Conservation (phyloP, 2,888 invertebrate species). For the Xestia ashworthii region DNA sequence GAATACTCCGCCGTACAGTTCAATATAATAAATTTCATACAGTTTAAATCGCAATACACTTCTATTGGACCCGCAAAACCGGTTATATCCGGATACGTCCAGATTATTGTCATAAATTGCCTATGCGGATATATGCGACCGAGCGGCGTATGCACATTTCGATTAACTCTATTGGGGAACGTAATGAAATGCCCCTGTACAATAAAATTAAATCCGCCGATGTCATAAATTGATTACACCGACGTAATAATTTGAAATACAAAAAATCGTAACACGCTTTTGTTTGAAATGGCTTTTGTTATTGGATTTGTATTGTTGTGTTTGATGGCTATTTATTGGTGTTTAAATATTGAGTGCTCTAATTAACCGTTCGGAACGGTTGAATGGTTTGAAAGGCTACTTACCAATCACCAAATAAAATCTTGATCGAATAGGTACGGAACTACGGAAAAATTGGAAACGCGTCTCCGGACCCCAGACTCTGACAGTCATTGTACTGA, state of each 20-base stretch:
- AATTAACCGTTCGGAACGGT: not conserved
- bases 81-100: conserved; percentile 78
- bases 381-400: not conserved
- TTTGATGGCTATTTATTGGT: conserved; percentile 21
- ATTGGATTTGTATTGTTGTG: conserved; percentile 41
- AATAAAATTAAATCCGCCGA: conserved; percentile 77
- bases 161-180: conserved; percentile 78
- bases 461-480: not conserved
- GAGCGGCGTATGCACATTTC: conserved; percentile 77
- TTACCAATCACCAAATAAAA: not conserved
- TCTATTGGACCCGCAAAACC: conserved; percentile 79
- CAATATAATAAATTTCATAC: conserved; percentile 78
- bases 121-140: conserved; percentile 69
- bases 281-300: conserved; percentile 45
- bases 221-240: conserved; percentile 70
- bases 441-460: not conserved
- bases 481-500: not conserved
- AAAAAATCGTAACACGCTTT: conserved; percentile 53
- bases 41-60: conserved; percentile 79
- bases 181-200: conserved; percentile 78
- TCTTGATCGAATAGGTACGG: not conserved
- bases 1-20: conserved; percentile 69
- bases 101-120: conserved; percentile 87
- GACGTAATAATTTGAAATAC: conserved; percentile 70
- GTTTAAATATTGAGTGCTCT: conserved; percentile 10